Evolutionary conservation across 2,888 invertebrate genomes (phyloP).

Genomic region (Aethes cnicana): DNA sequence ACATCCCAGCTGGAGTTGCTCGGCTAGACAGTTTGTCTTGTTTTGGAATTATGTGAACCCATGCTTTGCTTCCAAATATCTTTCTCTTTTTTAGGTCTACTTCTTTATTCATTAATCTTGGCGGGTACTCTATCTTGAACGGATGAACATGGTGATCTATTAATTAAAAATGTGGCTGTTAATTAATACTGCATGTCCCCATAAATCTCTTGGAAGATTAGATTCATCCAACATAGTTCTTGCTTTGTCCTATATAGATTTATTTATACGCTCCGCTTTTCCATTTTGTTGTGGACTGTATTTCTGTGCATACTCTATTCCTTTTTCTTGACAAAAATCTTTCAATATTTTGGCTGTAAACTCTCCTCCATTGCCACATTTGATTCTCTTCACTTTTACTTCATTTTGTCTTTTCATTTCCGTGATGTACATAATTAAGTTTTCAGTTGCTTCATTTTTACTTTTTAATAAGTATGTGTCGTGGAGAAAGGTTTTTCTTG

Average conservation of each 20-base stretch:
- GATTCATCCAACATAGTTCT: constrained; percentile 1
- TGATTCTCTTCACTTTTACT: neutral
- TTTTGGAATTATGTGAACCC: constrained; percentile 13
- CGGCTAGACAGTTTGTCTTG: constrained; percentile 10
- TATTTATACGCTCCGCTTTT: neutral
- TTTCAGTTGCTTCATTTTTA: too few relatives aligned
- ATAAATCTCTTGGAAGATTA: constrained; percentile 5
- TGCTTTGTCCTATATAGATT: neutral
- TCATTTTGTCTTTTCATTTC: too few relatives aligned
- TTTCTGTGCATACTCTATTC: neutral
- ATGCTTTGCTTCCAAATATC: constrained; percentile 12
- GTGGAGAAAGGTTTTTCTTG: too few relatives aligned
- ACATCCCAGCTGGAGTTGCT: constrained; percentile 4
- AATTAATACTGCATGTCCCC: constrained; percentile 12
- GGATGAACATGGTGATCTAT: constrained; percentile 10
- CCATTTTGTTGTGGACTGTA: neutral
- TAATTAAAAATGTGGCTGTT: constrained; percentile 13
- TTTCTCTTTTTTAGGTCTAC: neutral
- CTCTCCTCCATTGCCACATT: neutral
- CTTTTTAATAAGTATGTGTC: too few relatives aligned
- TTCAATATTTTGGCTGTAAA: neutral
- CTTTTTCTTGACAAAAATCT: constrained; percentile 1
- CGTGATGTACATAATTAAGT: too few relatives aligned
- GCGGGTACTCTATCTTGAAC: constrained; percentile 8
- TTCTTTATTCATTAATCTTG: neutral